Base-by-base conservation (phyloP, 2,888 invertebrate genomes). In the Saturnia japonica region DNA sequence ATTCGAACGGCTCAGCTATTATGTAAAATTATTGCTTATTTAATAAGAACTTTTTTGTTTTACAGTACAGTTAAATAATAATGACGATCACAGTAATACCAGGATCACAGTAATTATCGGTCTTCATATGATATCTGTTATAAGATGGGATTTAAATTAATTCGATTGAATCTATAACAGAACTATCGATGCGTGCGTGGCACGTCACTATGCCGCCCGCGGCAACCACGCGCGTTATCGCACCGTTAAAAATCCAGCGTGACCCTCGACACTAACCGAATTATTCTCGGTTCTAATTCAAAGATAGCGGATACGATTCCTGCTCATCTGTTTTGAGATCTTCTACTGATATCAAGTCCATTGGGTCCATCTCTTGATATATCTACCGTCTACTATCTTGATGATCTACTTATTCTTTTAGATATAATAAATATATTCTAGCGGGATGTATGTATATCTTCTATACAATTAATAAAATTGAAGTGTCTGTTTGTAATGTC, bases 201-300 rank as follows among this genome's bases (percentile, higher is more conserved):
- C 60, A 60, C 88, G 84, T 62, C 89, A 77, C 89, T 90, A 88
- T 1, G 70, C 71, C 81, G 91, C 93, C 93, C 77, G 78, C 78
- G 89, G 93, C 93, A 80, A 91, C 88, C 93, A 93, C 93, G 93
- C 92, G 91, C 90, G 86, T 86, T 88, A 89, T 90, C 87, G 87
- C 84, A 83, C 80, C 84, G 85, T 89, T 90, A 92, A 92, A 93
- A 92, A 92, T 88, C 86, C 85, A 86, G 89, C 90, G 85, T 87
- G 89, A 91, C 90, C 91, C 85, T 82, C 86, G 88, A 90, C 89
- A 89, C 88, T 89, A 88, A 87, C 88, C 89, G 83, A 90, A 91
- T 89, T 89, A 90, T 91, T 91, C 89, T 85, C 90, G 88, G 85
- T 86, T 74, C 82, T 80, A 83, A 81, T 80, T 80, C 77, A 80